A percentile compares a stretch with the other conserved stretches of the same genome.
These are phyloP conservation scores for Parascotia fuliginaria DNA, from an alignment of 2,888 invertebrate genomes.

Conservation along the genomic window DNA sequence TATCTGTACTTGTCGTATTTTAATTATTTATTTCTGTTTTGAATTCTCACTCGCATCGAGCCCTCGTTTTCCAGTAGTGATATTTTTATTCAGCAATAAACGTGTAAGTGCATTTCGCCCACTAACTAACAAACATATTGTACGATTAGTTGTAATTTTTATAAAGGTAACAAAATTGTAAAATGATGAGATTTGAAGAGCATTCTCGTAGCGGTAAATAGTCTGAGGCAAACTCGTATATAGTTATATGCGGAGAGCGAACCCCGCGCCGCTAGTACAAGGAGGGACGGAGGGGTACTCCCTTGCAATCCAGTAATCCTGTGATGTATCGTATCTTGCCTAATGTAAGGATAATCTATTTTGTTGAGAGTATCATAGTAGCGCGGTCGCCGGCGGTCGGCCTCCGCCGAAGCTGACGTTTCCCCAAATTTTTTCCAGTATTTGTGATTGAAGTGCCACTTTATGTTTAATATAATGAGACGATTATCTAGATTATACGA, in stretches of 20 bases:
- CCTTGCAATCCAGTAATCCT: slow-evolving; percentile 67
- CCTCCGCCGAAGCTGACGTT: slow-evolving; percentile 80
- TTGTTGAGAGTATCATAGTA: slow-evolving; percentile 70
- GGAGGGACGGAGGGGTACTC: slow-evolving; percentile 43
- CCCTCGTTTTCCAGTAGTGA: slow-evolving; percentile 85
- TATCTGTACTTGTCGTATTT: slow-evolving; percentile 73
- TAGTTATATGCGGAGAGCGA: slow-evolving; percentile 46
- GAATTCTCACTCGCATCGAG: slow-evolving; percentile 77
- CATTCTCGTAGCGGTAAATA: slow-evolving; percentile 83
- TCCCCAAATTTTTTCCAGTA: slow-evolving; percentile 89
- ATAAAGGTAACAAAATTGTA: slow-evolving; percentile 76
- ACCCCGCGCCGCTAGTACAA: slow-evolving; percentile 28
- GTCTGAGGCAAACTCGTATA: slow-evolving; percentile 75
- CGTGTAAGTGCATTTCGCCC: slow-evolving; percentile 80
- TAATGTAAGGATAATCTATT: slow-evolving; percentile 81
- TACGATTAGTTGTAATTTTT: slow-evolving; percentile 82
- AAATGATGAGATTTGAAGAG: slow-evolving; percentile 84
- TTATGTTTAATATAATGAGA: slow-evolving; percentile 89
- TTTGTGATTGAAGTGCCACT: slow-evolving; percentile 93
- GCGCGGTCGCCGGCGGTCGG: slow-evolving; percentile 68
- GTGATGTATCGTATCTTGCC: slow-evolving; percentile 83
- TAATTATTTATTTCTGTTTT: slow-evolving; percentile 81
- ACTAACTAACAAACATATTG: slow-evolving; percentile 54
- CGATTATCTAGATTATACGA: slow-evolving; percentile 87
- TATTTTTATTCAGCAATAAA: slow-evolving; percentile 85